phyloP scores from a whole-genome alignment of 2,888 invertebrate genomes.

The Cantharis lateralis region DNA sequence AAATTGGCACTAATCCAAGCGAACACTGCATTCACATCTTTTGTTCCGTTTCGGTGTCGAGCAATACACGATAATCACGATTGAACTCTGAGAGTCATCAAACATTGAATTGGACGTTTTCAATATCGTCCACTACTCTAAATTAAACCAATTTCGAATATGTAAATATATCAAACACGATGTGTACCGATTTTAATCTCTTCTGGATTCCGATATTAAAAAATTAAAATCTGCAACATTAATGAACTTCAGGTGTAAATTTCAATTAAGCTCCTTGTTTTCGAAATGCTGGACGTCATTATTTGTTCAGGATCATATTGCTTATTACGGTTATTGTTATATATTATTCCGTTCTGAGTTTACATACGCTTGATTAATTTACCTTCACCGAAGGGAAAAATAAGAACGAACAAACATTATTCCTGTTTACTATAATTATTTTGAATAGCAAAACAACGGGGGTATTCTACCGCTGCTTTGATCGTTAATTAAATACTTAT shows the following conservation, averaged over 20 bases:
- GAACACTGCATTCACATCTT: conserved; percentile 21
- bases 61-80: conserved; percentile 23
- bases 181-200: background rate
- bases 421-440: background rate
- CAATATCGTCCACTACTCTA: conserved; percentile 17
- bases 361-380: background rate
- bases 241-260: background rate
- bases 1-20: conserved; percentile 31
- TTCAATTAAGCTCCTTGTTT: background rate
- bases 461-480: background rate
- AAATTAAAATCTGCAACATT: background rate
- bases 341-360: background rate
- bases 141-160: conserved; percentile 10
- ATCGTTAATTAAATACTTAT: background rate
- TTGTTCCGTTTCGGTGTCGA: conserved; percentile 21
- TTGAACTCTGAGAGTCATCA: conserved; percentile 25
- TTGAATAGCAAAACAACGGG: background rate
- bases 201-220: background rate
- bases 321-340: background rate
- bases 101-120: conserved; percentile 15
- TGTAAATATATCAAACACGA: background rate
- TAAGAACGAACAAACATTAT: background rate
- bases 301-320: background rate
- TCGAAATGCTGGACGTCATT: background rate
- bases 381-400: background rate